These are phyloP conservation scores for Abrostola tripartita DNA, from an alignment of 2,888 invertebrate genomes.

Conservation along the genomic window DNA sequence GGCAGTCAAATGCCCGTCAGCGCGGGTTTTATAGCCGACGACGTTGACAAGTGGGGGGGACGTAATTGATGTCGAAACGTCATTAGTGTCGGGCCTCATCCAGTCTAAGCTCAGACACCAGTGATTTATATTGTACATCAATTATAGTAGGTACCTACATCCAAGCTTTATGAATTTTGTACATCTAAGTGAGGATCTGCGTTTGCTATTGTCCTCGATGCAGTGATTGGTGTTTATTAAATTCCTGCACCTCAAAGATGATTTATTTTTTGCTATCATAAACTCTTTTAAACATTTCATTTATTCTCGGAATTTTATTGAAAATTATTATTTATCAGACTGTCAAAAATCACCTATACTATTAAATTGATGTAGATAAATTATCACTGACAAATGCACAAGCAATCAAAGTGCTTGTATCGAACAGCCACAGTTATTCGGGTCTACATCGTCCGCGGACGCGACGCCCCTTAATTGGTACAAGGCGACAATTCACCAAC, in stretches of 20 bases:
- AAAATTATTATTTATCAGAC: too few relatives aligned
- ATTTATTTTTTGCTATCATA: too few relatives aligned
- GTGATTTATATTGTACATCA: slow-evolving; percentile 48
- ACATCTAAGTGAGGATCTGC: too few relatives aligned
- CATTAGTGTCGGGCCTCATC: slow-evolving; percentile 51
- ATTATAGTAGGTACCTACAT: slow-evolving; percentile 15
- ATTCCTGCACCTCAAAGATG: too few relatives aligned
- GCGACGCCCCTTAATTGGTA: slow-evolving; percentile 45
- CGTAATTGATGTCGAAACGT: slow-evolving; percentile 57
- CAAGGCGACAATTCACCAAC: slow-evolving; percentile 40
- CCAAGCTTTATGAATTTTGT: not conserved
- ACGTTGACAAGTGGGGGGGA: slow-evolving; percentile 43
- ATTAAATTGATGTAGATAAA: too few relatives aligned
- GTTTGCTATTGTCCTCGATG: too few relatives aligned
- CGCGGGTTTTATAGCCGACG: slow-evolving; percentile 32
- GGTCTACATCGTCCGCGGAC: slow-evolving; percentile 21
- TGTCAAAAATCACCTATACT: too few relatives aligned
- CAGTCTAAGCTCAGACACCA: slow-evolving; percentile 20
- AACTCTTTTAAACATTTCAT: too few relatives aligned
- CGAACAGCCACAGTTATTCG: slow-evolving; percentile 55
- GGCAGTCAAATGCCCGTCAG: slow-evolving; percentile 24
- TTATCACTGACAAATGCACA: slow-evolving; percentile 20
- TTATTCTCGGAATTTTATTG: too few relatives aligned
- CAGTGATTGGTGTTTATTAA: too few relatives aligned
- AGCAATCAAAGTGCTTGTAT: slow-evolving; percentile 53